Conservation (phyloP, 1,140 invertebrate species). For the Condylostylus longicornis region DNA sequence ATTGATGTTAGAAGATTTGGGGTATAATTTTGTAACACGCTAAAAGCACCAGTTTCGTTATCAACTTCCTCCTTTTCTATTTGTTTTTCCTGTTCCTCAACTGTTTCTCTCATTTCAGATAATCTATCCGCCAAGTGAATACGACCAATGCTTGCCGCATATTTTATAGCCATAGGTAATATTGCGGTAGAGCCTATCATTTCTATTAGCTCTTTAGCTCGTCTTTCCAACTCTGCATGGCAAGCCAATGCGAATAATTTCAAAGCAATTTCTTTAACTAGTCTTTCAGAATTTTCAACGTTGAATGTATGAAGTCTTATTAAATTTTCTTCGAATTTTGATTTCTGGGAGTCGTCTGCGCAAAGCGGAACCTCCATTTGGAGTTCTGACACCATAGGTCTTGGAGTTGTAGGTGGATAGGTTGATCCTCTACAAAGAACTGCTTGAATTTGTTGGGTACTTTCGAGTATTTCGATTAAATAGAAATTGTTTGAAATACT, state of each 20-base stretch:
- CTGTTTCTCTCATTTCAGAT: conserved; percentile 22
- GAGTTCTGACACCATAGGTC: conserved; percentile 63
- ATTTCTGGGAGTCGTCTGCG: conserved; percentile 66
- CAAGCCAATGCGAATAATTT: conserved; percentile 75
- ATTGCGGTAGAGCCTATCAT: conserved; percentile 61
- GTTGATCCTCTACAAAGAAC: conserved; percentile 74
- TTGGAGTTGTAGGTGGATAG: conserved; percentile 73
- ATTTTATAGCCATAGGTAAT: conserved; percentile 72
- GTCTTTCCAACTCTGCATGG: conserved; percentile 63
- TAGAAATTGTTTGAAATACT: conserved; percentile 69
- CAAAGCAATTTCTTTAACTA: conserved; percentile 60
- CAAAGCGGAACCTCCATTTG: conserved; percentile 62
- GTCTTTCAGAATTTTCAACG: conserved; percentile 43
- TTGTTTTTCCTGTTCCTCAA: conserved; percentile 24
- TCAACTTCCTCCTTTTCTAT: conserved; percentile 20
- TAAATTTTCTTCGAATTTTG: conserved; percentile 60
- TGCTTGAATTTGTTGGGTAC: conserved; percentile 55
- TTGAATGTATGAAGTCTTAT: conserved; percentile 46
- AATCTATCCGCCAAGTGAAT: conserved; percentile 64
- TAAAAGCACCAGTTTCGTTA: no score
- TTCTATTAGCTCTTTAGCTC: conserved; percentile 75
- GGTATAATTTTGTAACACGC: no score
- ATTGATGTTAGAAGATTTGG: no score
- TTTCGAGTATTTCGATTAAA: conserved; percentile 61
- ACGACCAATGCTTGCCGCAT: conserved; percentile 60